A percentile compares a stretch with the other conserved stretches of the same genome.
These are phyloP conservation scores for Agelastica alni DNA, from an alignment of 2,888 invertebrate species.

Conservation along the genomic window DNA sequence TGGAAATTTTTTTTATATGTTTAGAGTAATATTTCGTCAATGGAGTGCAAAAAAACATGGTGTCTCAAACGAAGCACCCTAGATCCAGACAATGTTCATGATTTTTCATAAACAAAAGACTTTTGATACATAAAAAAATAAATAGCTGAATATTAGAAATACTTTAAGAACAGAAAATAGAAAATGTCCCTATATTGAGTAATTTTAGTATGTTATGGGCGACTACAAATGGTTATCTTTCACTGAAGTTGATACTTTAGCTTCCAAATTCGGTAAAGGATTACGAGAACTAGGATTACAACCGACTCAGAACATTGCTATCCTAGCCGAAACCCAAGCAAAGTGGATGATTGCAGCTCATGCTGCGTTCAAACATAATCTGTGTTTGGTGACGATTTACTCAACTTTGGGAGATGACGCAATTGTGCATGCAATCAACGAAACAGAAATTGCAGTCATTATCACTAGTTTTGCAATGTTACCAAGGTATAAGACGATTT, in stretches of 20 bases:
- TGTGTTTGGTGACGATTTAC: slow-evolving; percentile 93
- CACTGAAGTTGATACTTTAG: slow-evolving; percentile 71
- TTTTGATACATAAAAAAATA: too few species aligned
- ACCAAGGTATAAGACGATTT: slow-evolving; percentile 81
- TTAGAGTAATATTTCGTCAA: too few species aligned
- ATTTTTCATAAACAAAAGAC: too few species aligned
- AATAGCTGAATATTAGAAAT: too few species aligned
- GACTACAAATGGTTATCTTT: slow-evolving; percentile 87
- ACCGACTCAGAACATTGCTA: slow-evolving; percentile 75
- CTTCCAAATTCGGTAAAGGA: slow-evolving; percentile 79
- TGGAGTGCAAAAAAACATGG: too few species aligned
- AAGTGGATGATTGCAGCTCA: slow-evolving; percentile 97
- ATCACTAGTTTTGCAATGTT: slow-evolving; percentile 89
- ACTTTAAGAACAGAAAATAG: too few species aligned
- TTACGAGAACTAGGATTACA: slow-evolving; percentile 75
- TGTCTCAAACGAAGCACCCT: too few species aligned
- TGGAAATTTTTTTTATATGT: too few species aligned
- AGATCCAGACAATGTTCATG: too few species aligned
- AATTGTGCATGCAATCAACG: slow-evolving; percentile 91
- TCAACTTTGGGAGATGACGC: slow-evolving; percentile 95
- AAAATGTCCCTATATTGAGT: too few species aligned
- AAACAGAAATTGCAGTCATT: slow-evolving; percentile 89
- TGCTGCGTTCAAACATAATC: slow-evolving; percentile 90
- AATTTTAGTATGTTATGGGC: slow-evolving; percentile 79
- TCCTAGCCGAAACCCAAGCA: slow-evolving; percentile 94